A percentile compares a stretch with the other conserved stretches of the same genome.
Conservation (phyloP, 2,888 invertebrate genomes). For the Congeria kusceri region DNA sequence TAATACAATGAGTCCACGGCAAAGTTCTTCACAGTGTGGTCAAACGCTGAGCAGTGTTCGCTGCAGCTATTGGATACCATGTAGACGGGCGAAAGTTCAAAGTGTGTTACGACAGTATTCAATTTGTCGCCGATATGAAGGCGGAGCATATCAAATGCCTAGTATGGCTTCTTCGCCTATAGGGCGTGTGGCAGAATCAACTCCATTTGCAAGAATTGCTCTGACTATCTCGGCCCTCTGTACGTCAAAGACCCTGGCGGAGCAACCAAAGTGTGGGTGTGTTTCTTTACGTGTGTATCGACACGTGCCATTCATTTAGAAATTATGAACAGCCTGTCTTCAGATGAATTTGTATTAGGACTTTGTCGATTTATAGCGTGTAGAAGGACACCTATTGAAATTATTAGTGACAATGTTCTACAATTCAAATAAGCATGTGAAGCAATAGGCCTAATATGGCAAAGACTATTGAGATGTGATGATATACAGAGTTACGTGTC, state of each 20-base stretch:
- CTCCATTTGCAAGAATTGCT: conserved; percentile 28
- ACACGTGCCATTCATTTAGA: conserved; percentile 35
- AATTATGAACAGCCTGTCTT: conserved; percentile 12
- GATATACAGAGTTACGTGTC: conserved; percentile 32
- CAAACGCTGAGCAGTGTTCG: conserved; percentile 37
- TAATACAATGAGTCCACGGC: neutral
- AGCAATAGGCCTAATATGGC: conserved; percentile 16
- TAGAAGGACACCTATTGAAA: conserved; percentile 8
- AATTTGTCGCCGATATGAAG: conserved; percentile 40
- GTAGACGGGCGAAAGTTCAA: conserved; percentile 24
- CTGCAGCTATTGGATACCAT: conserved; percentile 36
- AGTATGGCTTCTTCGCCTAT: conserved; percentile 37
- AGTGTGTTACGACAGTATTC: conserved; percentile 22
- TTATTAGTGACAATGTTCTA: conserved; percentile 35
- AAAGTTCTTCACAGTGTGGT: neutral
- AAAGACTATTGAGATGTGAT: too few relatives aligned
- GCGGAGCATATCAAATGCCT: conserved; percentile 45
- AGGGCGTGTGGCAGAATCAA: conserved; percentile 26
- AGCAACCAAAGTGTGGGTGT: conserved; percentile 41
- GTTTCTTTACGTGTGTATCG: conserved; percentile 35
- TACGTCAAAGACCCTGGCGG: conserved; percentile 9
- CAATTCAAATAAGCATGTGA: conserved; percentile 34
- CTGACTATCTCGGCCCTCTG: conserved; percentile 45
- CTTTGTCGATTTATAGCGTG: conserved; percentile 25
- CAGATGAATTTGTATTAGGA: conserved; percentile 27